Conservation (phyloP, 2,888 invertebrate genomes). For the Zaprionus obscuricornis region DNA sequence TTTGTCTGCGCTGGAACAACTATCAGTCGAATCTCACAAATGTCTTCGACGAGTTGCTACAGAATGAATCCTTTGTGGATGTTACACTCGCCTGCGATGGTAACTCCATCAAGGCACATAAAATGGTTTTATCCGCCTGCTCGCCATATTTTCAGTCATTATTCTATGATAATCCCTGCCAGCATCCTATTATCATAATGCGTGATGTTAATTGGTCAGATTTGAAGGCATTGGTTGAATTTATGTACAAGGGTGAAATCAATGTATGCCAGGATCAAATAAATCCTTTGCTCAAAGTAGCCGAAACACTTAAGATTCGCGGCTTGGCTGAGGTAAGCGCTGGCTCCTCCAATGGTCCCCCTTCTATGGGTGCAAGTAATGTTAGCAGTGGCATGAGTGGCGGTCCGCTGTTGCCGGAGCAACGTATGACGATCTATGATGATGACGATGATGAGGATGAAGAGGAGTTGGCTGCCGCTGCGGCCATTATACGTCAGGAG, state of each 20-base stretch:
- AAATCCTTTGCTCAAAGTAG: conserved; percentile 92
- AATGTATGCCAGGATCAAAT: conserved; percentile 96
- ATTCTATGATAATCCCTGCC: conserved; percentile 96
- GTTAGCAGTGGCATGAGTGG: conserved; percentile 81
- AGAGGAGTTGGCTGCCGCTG: conserved; percentile 83
- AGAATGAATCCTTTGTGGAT: conserved; percentile 95
- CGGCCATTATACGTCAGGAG: conserved; percentile 71
- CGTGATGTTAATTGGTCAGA: conserved; percentile 95
- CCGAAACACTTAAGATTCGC: conserved; percentile 93
- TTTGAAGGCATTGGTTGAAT: conserved; percentile 94
- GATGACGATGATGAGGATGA: conserved; percentile 78
- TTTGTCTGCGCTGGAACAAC: conserved; percentile 96
- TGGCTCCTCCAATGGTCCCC: conserved; percentile 80
- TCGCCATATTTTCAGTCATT: conserved; percentile 96
- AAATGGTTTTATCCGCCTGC: conserved; percentile 96
- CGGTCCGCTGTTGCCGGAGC: conserved; percentile 83
- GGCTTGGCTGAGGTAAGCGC: conserved; percentile 92
- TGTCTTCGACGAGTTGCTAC: conserved; percentile 91
- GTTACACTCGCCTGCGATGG: conserved; percentile 96
- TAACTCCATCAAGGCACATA: conserved; percentile 95
- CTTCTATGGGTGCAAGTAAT: too few relatives aligned
- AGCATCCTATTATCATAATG: conserved; percentile 96
- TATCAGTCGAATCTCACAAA: conserved; percentile 94
- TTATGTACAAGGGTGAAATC: conserved; percentile 98
- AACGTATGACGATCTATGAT: conserved; percentile 78